Conservation (phyloP, 64 coral and sea anemone species). For the Actinia tenebrosa region DNA sequence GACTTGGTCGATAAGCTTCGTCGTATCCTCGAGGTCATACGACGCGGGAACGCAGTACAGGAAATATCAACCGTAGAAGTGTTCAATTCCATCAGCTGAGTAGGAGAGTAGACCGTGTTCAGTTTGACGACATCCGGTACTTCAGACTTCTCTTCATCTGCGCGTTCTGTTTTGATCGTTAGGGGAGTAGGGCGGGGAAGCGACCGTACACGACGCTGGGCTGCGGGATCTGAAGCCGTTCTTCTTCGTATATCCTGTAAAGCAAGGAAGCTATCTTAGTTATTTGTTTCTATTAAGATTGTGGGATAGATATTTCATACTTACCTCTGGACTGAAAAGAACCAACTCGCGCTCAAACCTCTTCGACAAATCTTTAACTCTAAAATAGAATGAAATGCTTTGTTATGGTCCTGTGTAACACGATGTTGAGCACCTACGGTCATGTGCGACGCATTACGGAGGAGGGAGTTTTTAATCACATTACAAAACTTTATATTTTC, state of each 20-base stretch:
- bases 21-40: slow-evolving; percentile 51
- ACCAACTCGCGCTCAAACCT: slow-evolving; percentile 15
- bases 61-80: slow-evolving; percentile 15
- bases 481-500: too few species aligned
- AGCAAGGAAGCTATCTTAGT: background rate
- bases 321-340: slow-evolving; percentile 13
- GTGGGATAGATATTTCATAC: background rate
- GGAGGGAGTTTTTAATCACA: background rate
- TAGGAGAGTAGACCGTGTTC: slow-evolving; percentile 31
- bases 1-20: slow-evolving; percentile 44
- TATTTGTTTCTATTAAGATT: background rate
- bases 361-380: slow-evolving; percentile 51
- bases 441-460: background rate
- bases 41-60: slow-evolving; percentile 23
- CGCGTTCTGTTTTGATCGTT: slow-evolving; percentile 40
- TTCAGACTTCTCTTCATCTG: slow-evolving; percentile 37
- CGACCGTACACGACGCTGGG: background rate
- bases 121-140: slow-evolving; percentile 37
- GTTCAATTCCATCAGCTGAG: background rate
- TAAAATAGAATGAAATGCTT: background rate
- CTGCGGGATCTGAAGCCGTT: background rate
- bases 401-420: too few species aligned
- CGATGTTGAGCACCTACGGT: background rate
- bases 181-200: slow-evolving; percentile 35
- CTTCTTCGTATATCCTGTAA: slow-evolving; percentile 21